phyloP scores from a whole-genome alignment of 1,140 invertebrate genomes.

The Matsumurasca onukii region DNA sequence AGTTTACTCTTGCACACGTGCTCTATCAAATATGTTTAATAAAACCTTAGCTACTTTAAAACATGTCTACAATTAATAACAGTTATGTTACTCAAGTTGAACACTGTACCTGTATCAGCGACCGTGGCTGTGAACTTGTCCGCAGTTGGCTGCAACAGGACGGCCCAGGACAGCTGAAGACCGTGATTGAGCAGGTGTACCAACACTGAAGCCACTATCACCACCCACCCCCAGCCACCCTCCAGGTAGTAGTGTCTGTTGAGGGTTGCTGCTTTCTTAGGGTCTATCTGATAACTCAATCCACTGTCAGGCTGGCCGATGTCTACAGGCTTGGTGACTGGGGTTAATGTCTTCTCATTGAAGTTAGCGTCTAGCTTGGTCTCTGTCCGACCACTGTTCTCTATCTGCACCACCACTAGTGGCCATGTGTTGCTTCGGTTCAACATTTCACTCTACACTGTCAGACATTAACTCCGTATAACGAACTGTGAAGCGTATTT shows the following conservation, averaged over 20 bases:
- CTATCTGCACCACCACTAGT: constrained; percentile 36
- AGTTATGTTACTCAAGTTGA: too few relatives aligned
- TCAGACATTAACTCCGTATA: too few relatives aligned
- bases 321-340: neutral
- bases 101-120: constrained; percentile 38
- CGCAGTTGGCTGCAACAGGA: constrained; percentile 31
- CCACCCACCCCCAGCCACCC: constrained; percentile 64
- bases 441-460: constrained; percentile 30
- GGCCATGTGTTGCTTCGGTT: constrained; percentile 39
- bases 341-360: constrained; percentile 3
- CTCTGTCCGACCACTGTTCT: constrained; percentile 7
- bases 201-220: constrained; percentile 55
- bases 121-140: constrained; percentile 25
- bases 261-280: constrained; percentile 48
- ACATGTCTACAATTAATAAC: too few relatives aligned
- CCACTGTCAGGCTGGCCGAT: constrained; percentile 15
- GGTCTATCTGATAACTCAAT: constrained; percentile 39
- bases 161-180: constrained; percentile 47
- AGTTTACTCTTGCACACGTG: too few relatives aligned
- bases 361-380: constrained; percentile 18
- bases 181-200: constrained; percentile 54
- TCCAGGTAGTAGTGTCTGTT: constrained; percentile 61
- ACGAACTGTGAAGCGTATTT: too few relatives aligned
- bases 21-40: too few relatives aligned
- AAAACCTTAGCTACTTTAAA: too few relatives aligned